These are phyloP conservation scores for Oceanites oceanicus DNA, from an alignment of 2,113 vertebrate genomes.

Conservation along the genomic window DNA sequence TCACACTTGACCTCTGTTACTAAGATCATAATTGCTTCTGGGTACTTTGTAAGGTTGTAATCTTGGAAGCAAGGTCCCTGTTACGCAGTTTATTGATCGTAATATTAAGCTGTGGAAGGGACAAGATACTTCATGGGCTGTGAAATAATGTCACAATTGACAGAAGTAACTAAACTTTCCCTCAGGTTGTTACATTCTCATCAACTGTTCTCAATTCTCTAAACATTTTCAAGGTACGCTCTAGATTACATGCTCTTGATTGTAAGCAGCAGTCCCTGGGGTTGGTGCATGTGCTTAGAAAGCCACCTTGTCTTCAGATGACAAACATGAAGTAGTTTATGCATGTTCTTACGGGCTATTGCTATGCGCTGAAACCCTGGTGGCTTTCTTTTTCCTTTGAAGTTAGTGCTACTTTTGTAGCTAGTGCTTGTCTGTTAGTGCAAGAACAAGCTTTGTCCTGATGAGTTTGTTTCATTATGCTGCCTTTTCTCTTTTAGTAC, in stretches of 20 bases:
- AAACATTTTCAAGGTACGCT: neutral
- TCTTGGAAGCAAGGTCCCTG: neutral
- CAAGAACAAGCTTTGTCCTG: neutral
- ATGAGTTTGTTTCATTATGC: neutral
- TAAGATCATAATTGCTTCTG: neutral
- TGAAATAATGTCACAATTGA: neutral
- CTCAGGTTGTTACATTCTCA: neutral
- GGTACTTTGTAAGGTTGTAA: neutral
- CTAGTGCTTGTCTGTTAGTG: neutral
- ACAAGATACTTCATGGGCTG: neutral
- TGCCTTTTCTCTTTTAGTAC: neutral
- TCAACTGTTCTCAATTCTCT: neutral
- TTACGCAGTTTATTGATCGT: neutral
- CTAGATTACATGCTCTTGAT: rapidly evolving
- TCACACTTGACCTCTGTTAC: neutral
- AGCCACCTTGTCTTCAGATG: neutral
- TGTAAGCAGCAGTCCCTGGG: neutral
- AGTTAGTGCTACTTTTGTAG: neutral
- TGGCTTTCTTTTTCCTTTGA: neutral
- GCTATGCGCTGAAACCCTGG: neutral
- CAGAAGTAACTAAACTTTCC: neutral
- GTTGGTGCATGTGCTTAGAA: neutral
- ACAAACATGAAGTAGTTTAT: neutral
- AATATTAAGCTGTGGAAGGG: neutral
- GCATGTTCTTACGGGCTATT: neutral